Evolutionary conservation across 2,113 vertebrate species (phyloP).

Genomic region (Rhegmatorhina hoffmannsi): DNA sequence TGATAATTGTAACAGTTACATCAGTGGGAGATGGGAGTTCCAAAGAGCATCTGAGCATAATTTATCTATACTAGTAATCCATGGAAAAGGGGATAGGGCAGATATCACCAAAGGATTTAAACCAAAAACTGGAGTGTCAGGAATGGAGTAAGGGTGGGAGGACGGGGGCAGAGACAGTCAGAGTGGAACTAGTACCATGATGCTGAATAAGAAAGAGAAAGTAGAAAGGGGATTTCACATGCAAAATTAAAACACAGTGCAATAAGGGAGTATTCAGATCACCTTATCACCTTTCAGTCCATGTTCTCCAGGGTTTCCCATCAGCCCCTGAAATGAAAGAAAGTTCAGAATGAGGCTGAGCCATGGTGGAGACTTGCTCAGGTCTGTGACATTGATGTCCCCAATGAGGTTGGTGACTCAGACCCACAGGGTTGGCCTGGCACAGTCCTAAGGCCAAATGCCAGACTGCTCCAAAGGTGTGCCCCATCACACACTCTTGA

Average conservation of each 20-base stretch:
- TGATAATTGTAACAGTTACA: neutral
- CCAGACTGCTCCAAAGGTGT: neutral
- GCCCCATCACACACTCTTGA: neutral
- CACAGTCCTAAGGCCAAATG: neutral
- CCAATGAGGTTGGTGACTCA: neutral
- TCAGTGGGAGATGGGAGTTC: neutral
- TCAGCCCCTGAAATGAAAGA: slow-evolving; percentile 86
- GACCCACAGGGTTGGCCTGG: neutral
- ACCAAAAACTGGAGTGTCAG: neutral
- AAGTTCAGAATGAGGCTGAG: neutral
- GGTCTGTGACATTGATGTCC: neutral
- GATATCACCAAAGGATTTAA: neutral
- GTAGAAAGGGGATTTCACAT: slow-evolving; percentile 54
- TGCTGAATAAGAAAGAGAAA: neutral
- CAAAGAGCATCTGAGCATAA: neutral
- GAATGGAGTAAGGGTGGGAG: neutral
- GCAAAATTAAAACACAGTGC: slow-evolving; percentile 86
- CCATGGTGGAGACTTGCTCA: neutral
- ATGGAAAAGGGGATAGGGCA: neutral
- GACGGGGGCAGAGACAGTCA: neutral
- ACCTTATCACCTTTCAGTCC: slow-evolving; percentile 99
- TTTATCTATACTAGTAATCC: neutral
- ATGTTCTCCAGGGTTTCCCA: slow-evolving; percentile 94
- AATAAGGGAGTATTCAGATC: slow-evolving; percentile 99
- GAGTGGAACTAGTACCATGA: neutral